Evolutionary conservation across 2,797 vertebrate genomes (phyloP).

Genomic region (Acrossocheilus wenchowensis): DNA sequence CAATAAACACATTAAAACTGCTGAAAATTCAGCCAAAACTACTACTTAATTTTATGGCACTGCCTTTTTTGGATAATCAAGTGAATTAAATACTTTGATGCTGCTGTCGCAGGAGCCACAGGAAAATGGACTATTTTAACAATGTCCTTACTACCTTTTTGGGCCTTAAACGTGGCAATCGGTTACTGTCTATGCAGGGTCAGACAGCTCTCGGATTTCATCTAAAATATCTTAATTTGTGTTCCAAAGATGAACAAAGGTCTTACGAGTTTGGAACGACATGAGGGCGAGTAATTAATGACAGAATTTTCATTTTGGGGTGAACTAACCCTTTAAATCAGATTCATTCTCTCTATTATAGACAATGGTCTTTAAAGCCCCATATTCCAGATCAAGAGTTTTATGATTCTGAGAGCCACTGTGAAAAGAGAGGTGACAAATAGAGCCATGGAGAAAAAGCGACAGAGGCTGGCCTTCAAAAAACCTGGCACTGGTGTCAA

Average conservation of each 20-base stretch:
- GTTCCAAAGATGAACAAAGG: not conserved
- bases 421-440: constrained; percentile 21
- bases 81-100: not conserved
- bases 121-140: too few relatives aligned
- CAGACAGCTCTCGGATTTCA: not conserved
- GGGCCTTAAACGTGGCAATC: too few relatives aligned
- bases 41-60: not conserved
- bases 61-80: not conserved
- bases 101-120: too few relatives aligned
- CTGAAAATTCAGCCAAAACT: not conserved
- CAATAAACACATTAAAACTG: not conserved
- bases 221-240: not conserved
- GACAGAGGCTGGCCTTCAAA: constrained; percentile 32
- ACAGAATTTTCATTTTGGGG: not conserved
- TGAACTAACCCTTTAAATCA: not conserved
- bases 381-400: not conserved
- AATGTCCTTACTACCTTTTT: not conserved
- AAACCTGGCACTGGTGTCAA: constrained; percentile 26
- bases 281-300: not conserved
- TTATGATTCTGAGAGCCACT: constrained; percentile 36
- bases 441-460: constrained; percentile 21
- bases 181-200: not conserved
- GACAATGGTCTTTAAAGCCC: not conserved
- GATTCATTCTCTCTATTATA: not conserved
- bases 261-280: not conserved